These are phyloP conservation scores for Sitophilus oryzae DNA, from an alignment of 1,140 invertebrate genomes.

Conservation along the genomic window DNA sequence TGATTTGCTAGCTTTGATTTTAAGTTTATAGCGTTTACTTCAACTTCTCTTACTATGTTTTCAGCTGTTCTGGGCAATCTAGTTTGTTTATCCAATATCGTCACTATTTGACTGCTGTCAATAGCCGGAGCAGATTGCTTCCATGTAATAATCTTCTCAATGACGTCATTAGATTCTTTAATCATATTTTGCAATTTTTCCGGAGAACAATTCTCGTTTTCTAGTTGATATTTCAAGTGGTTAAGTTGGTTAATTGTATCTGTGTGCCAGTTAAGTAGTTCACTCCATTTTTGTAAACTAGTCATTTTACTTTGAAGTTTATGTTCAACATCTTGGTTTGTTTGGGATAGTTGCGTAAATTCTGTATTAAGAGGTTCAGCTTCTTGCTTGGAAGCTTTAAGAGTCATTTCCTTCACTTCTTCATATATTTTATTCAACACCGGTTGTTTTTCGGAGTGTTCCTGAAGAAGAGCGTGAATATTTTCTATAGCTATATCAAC, in stretches of 20 bases:
- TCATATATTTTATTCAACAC: slow-evolving; percentile 69
- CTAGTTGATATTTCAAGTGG: slow-evolving; percentile 72
- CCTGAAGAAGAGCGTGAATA: slow-evolving; percentile 71
- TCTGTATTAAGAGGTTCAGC: slow-evolving; percentile 64
- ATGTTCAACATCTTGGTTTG: slow-evolving; percentile 71
- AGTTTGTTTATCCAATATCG: slow-evolving; percentile 61
- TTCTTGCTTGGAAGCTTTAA: slow-evolving; percentile 64
- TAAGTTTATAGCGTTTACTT: slow-evolving; percentile 59
- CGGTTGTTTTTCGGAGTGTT: slow-evolving; percentile 72
- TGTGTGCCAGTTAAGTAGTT: slow-evolving; percentile 73
- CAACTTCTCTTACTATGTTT: slow-evolving; percentile 62
- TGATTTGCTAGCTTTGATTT: slow-evolving; percentile 59
- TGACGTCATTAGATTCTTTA: slow-evolving; percentile 60
- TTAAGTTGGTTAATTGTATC: slow-evolving; percentile 74
- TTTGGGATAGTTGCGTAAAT: slow-evolving; percentile 65
- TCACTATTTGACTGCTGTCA: slow-evolving; percentile 54
- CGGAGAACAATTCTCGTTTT: slow-evolving; percentile 59
- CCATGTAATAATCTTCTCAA: slow-evolving; percentile 62
- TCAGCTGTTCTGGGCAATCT: slow-evolving; percentile 63
- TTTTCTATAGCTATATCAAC: slow-evolving; percentile 72
- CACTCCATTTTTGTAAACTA: slow-evolving; percentile 75
- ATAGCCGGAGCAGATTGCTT: slow-evolving; percentile 60
- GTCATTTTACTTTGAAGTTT: slow-evolving; percentile 68
- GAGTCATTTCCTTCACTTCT: slow-evolving; percentile 71
- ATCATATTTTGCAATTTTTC: slow-evolving; percentile 60